Evolutionary conservation across 2,888 invertebrate genomes (phyloP), one percentile per base, ranked within the genome.

Genomic region (Andrena camellia): DNA sequence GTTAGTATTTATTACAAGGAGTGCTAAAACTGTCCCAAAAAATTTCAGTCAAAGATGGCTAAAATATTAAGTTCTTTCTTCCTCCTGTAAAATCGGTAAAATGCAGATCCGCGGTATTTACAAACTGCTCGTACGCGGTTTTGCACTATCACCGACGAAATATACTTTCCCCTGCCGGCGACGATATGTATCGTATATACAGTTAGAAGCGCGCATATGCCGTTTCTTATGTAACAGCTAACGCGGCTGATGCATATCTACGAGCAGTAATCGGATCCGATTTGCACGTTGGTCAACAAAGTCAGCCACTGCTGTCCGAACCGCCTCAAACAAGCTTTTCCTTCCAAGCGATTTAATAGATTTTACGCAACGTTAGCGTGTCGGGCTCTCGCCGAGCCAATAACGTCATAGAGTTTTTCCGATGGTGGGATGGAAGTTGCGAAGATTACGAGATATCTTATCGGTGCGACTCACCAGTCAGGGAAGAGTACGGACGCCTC

Each of bases 401-500:
- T 26, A 57, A 23, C 57, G 54, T 54, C 20, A 4, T 23, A 57
- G 13, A 42, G 17, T 17, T 1, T 26, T 17, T 1, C 57, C 8
- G 23, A 8, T 4, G 10, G 10, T 23, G 1, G 23, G 23, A 10
- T 8, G 23, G 20, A 8, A 8, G 8, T 13, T 13, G 3, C 4
- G 10, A 20, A 0, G 57, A 57, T 23, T 20, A 57, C 20, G 54
- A 4, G 54, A 4, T 26, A 71, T 35, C 13, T 10, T 8, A n/a
- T 23, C 6, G 2, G 13, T 8, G 20, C 8, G 17, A 90, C 94
- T 93, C 79, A 94, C 94, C 93, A 92, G 73, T 92, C 92, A 48
- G 91, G 90, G 84, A 94, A 94, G 64, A 94, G 89, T 62, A 88
- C 86, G 33, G 88, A 59, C 6, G 93, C 93, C 50, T 93, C 93